Evolutionary conservation across 2,113 vertebrate genomes (phyloP).

Genomic region (Ciconia maguari): DNA sequence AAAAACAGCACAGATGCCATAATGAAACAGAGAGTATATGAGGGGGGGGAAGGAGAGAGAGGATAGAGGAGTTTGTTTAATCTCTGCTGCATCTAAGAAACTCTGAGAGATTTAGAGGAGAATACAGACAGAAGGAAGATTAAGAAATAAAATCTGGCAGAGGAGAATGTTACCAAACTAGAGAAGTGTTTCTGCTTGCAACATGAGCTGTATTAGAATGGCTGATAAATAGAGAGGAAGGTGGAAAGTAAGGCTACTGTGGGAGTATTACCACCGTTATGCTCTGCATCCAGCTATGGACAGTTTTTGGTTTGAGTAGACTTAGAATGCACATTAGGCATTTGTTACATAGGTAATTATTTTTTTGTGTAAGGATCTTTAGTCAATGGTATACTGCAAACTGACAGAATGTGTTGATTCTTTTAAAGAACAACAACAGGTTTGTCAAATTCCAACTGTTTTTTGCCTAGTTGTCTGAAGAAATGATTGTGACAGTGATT

Average conservation of each 20-base stretch:
- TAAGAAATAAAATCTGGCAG: neutral
- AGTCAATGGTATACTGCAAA: neutral
- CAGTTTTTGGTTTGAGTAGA: neutral
- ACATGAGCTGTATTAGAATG: neutral
- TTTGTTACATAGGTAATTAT: neutral
- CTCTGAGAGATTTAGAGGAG: neutral
- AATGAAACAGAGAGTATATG: neutral
- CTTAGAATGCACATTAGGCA: neutral
- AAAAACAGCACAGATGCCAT: neutral
- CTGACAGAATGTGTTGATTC: neutral
- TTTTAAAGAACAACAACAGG: neutral
- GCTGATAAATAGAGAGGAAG: neutral
- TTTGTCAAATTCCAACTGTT: neutral
- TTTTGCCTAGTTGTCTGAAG: neutral
- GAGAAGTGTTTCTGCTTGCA: neutral
- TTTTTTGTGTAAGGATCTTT: neutral
- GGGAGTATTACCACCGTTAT: neutral
- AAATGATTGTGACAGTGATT: neutral
- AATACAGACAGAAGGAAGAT: neutral
- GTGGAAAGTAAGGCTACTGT: neutral
- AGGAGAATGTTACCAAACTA: neutral
- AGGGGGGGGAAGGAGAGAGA: neutral
- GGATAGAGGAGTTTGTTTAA: neutral
- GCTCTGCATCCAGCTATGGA: neutral
- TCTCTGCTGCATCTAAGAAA: neutral